phyloP scores from a whole-genome alignment of 2,797 vertebrate genomes.

The Ceryle rudis region DNA sequence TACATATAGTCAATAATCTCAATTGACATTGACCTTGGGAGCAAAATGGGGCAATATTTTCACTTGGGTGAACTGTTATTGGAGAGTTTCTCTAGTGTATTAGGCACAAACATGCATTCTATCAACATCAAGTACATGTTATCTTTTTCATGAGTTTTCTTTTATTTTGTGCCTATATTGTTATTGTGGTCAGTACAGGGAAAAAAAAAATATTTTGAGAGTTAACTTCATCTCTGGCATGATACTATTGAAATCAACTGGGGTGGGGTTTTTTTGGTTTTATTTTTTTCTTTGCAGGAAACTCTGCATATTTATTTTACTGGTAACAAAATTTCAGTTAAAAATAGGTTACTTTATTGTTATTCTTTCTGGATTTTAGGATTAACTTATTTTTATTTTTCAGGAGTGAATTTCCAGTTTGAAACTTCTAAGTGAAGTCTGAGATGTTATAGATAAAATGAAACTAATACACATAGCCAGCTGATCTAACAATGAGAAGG shows the following conservation, averaged over 20 bases:
- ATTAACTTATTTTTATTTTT: not conserved
- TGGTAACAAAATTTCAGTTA: not conserved
- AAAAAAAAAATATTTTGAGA: not conserved
- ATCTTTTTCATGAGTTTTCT: slow-evolving; percentile 75
- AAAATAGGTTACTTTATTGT: not conserved
- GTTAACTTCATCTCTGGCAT: not conserved
- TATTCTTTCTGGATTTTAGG: not conserved
- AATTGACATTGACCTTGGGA: slow-evolving; percentile 68
- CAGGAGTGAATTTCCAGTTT: not conserved
- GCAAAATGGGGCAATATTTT: slow-evolving; percentile 69
- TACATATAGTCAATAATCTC: slow-evolving; percentile 67
- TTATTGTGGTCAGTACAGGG: slow-evolving; percentile 65
- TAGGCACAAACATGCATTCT: slow-evolving; percentile 59
- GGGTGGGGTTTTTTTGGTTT: not conserved
- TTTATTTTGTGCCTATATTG: slow-evolving; percentile 74
- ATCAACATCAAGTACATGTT: slow-evolving; percentile 58
- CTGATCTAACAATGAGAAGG: not conserved
- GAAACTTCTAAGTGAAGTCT: not conserved
- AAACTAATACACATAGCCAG: not conserved
- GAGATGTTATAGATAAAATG: not conserved
- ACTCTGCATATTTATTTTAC: not conserved
- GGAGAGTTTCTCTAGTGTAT: slow-evolving; percentile 71
- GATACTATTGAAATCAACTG: not conserved
- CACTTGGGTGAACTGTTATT: slow-evolving; percentile 72
- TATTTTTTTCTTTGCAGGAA: not conserved